phyloP scores from a whole-genome alignment of 2,888 invertebrate genomes.

The Zonitis immaculata region DNA sequence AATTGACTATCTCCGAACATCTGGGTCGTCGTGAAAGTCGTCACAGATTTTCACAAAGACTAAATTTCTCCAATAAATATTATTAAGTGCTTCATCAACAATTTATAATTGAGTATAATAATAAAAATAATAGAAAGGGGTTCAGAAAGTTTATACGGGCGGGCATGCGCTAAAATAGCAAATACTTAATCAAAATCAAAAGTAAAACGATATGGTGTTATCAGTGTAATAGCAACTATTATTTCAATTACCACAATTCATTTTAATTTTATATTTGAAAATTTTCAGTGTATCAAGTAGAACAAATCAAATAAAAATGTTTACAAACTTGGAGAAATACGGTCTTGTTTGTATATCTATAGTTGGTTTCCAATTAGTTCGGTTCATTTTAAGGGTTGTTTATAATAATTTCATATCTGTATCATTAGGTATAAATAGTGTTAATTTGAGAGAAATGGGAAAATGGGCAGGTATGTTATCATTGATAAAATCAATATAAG shows the following conservation, averaged over 20 bases:
- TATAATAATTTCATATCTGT: slow-evolving; percentile 52
- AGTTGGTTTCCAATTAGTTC: slow-evolving; percentile 49
- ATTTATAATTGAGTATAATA: not conserved
- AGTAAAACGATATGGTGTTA: slow-evolving; percentile 11
- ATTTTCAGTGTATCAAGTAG: not conserved
- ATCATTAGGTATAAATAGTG: slow-evolving; percentile 49
- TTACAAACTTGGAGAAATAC: slow-evolving; percentile 49
- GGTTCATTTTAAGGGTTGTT: slow-evolving; percentile 50
- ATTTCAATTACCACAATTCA: not conserved
- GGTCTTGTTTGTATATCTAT: slow-evolving; percentile 49
- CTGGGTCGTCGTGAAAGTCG: slow-evolving; percentile 19
- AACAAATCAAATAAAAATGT: slow-evolving; percentile 23
- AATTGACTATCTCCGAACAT: not conserved
- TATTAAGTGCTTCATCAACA: not conserved
- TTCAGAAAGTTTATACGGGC: slow-evolving; percentile 26
- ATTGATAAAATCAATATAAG: not conserved
- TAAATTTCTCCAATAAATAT: slow-evolving; percentile 10
- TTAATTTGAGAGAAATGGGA: slow-evolving; percentile 64
- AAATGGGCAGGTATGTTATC: slow-evolving; percentile 72
- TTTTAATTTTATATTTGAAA: not conserved
- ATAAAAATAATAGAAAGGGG: slow-evolving; percentile 31
- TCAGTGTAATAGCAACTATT: slow-evolving; percentile 15
- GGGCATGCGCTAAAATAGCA: slow-evolving; percentile 25
- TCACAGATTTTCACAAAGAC: slow-evolving; percentile 6
- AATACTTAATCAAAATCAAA: slow-evolving; percentile 15